Evolutionary conservation across 2,113 vertebrate genomes (phyloP).

Genomic region (Ginglymostoma cirratum): DNA sequence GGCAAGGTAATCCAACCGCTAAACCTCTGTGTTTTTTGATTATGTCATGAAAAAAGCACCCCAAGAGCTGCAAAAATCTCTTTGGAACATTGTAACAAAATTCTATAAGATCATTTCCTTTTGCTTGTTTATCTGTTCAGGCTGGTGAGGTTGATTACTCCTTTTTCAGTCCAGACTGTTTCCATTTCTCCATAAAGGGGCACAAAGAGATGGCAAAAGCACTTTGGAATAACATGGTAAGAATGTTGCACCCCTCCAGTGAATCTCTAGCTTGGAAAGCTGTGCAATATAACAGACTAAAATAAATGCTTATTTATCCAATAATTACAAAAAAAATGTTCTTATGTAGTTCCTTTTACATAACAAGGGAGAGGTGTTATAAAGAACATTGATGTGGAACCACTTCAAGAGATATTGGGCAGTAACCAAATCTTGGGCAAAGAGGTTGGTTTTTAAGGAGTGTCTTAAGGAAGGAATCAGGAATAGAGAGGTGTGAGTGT

Average conservation of each 20-base stretch:
- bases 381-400: no score
- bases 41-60: background rate
- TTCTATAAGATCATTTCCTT: background rate
- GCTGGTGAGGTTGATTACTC: constrained; percentile 62
- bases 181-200: constrained; percentile 70
- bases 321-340: background rate
- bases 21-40: background rate
- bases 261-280: background rate
- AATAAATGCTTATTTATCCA: background rate
- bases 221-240: constrained; percentile 75
- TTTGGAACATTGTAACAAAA: background rate
- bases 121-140: constrained; percentile 45
- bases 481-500: background rate
- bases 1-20: background rate
- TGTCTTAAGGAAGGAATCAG: background rate
- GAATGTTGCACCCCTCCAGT: background rate
- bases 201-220: constrained; percentile 68
- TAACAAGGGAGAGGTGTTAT: background rate
- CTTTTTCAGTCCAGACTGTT: constrained; percentile 69
- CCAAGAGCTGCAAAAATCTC: background rate
- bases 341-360: background rate
- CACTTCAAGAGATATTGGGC: no score
- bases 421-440: background rate
- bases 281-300: background rate
- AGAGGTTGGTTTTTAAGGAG: background rate